Base-by-base conservation (phyloP, 1,140 invertebrate genomes). In the Adelges cooleyi region DNA sequence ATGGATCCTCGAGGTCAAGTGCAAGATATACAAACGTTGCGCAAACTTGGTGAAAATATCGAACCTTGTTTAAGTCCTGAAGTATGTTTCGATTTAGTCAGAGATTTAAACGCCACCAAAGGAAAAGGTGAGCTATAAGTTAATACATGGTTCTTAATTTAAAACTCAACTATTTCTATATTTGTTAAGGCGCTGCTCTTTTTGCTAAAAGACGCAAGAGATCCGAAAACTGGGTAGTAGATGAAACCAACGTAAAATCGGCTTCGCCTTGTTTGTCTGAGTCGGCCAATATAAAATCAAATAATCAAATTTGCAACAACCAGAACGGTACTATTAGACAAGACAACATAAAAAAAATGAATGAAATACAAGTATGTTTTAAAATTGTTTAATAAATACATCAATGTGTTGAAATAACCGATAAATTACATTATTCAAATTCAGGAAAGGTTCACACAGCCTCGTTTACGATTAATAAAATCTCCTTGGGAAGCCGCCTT, bases 181-280 rank as follows among this genome's bases (percentile, higher is more conserved):
- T 6, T 17, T 9, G 22, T 70, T 38, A 68, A 87, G 88, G 89
- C 66, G 89, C 89, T 15, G 86, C 89, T 76, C 80, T 92, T 70
- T 92, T 92, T 77, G 88, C 88, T 18, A 91, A 91, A 73, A 81
- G 90, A 49, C 84, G 87, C 72, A 88, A 87, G 79, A 82, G 85
- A 70, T 86, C 87, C 6, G 87, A 91, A 72, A 89, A 91, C 74
- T 93, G 87, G 86, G 81, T 92, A 17, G 85, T 92, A 17, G 89
- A 90, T 69, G 87, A 88, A 73, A 81, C 76, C 69, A 86, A 74
- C 48, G 76, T 78, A 18, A 73, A 74, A 59, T 70, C 72, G 8
- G 56, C 40, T 33, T 25, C 54, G 10, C 66, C 66, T 17, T 42
- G 40, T n/a, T 3, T 56, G 36, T 40, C 68, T 49, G 52, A 52